These are phyloP conservation scores for Muricea muricata DNA, from an alignment of 92 coral and sea anemone species.

Conservation along the genomic window DNA sequence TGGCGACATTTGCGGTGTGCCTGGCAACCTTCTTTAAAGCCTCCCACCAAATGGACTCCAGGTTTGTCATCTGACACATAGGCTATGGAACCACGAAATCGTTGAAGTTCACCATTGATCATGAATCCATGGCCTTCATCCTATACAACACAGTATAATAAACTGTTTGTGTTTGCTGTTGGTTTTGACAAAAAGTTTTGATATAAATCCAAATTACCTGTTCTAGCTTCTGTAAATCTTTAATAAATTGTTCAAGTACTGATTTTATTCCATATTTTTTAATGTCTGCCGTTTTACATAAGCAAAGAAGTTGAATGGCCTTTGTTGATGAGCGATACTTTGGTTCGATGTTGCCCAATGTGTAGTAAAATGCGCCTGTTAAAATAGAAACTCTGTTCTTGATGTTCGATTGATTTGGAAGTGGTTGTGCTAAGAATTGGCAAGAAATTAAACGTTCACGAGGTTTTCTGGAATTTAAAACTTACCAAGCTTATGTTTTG, in stretches of 20 bases:
- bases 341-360: conserved; percentile 67
- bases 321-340: conserved; percentile 55
- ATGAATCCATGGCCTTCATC: background rate
- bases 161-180: background rate
- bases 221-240: conserved; percentile 61
- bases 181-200: background rate
- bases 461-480: background rate
- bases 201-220: conserved; percentile 40
- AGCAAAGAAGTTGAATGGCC: conserved; percentile 66
- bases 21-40: conserved; percentile 9
- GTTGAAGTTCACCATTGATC: background rate
- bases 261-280: conserved; percentile 71
- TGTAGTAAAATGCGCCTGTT: conserved; percentile 68
- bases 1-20: conserved; percentile 9
- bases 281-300: conserved; percentile 48
- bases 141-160: background rate
- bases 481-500: conserved; percentile 23
- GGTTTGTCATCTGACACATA: conserved; percentile 59
- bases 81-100: conserved; percentile 47
- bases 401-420: background rate
- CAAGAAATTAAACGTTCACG: background rate
- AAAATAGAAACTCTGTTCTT: background rate
- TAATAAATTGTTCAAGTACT: conserved; percentile 67
- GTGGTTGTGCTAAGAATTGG: background rate
- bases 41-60: background rate